These are phyloP conservation scores for Eptatretus atami DNA, from an alignment of 2,797 vertebrate genomes.

Conservation along the genomic window DNA sequence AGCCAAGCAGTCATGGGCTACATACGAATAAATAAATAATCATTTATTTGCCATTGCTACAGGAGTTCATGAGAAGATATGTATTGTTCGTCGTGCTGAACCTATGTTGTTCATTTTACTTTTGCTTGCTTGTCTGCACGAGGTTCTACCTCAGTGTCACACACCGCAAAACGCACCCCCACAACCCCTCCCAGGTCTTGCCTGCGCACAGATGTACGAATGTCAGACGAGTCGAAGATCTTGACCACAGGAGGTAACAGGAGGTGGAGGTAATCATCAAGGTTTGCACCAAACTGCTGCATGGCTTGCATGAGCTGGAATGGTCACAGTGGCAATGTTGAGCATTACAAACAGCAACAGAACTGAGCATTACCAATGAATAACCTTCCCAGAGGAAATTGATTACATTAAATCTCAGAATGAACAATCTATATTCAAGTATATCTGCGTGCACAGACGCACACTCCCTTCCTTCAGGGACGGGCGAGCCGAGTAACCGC, in stretches of 20 bases:
- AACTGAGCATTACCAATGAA: neutral
- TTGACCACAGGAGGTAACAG: constrained; percentile 83
- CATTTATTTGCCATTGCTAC: too few relatives aligned
- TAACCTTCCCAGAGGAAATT: neutral
- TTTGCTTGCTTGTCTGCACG: too few relatives aligned
- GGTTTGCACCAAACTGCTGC: constrained; percentile 82
- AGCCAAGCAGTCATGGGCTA: too few relatives aligned
- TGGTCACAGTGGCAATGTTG: constrained; percentile 4
- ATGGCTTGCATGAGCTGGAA: constrained; percentile 58
- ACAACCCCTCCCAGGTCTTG: constrained; percentile 13
- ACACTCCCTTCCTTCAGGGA: too few relatives aligned
- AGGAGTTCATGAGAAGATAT: too few relatives aligned
- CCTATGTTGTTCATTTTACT: too few relatives aligned
- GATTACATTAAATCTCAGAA: too few relatives aligned
- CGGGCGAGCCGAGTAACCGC: too few relatives aligned
- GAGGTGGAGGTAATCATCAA: constrained; percentile 87
- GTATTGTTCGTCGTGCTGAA: too few relatives aligned
- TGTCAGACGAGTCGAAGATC: constrained; percentile 65
- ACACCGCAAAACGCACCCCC: constrained; percentile 7
- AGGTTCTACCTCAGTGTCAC: neutral
- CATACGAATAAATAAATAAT: too few relatives aligned
- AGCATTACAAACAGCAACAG: neutral
- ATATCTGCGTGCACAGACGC: too few relatives aligned
- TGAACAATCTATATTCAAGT: too few relatives aligned
- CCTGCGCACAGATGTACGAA: constrained; percentile 58